Conservation (phyloP, 1,140 invertebrate genomes). For the Dendrolimus kikuchii region DNA sequence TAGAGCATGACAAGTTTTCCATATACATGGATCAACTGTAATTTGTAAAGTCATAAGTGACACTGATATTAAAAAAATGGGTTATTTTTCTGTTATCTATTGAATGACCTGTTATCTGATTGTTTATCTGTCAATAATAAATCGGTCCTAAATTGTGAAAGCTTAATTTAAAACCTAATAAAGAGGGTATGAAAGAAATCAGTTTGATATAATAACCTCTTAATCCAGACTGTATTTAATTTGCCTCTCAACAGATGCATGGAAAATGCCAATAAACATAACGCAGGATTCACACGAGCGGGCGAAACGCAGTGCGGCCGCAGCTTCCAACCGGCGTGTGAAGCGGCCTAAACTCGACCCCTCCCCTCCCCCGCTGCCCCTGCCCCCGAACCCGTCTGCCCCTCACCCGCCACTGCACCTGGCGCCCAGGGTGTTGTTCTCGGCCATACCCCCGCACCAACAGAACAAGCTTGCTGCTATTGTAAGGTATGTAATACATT, state of each 20-base stretch:
- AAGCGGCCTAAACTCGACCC: slow-evolving; percentile 70
- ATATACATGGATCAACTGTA: too few relatives aligned
- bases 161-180: too few relatives aligned
- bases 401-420: slow-evolving; percentile 59
- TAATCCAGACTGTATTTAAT: too few relatives aligned
- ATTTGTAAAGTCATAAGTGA: too few relatives aligned
- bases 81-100: too few relatives aligned
- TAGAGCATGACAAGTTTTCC: too few relatives aligned
- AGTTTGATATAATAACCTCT: too few relatives aligned
- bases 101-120: too few relatives aligned
- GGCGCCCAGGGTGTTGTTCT: slow-evolving; percentile 75
- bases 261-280: slow-evolving; percentile 93
- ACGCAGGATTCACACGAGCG: slow-evolving; percentile 89
- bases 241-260: slow-evolving; percentile 80
- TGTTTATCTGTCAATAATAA: too few relatives aligned
- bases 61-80: too few relatives aligned
- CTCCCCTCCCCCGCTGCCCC: slow-evolving; percentile 22
- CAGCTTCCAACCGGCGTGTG: slow-evolving; percentile 63
- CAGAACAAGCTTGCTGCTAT: slow-evolving; percentile 42
- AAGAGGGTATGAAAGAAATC: too few relatives aligned
- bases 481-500: slow-evolving; percentile 45
- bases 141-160: too few relatives aligned
- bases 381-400: slow-evolving; percentile 5
- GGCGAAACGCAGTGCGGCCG: slow-evolving; percentile 76
- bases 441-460: slow-evolving; percentile 31